These are phyloP conservation scores for Steromphala cineraria DNA, from an alignment of 2,888 invertebrate genomes.

Conservation along the genomic window DNA sequence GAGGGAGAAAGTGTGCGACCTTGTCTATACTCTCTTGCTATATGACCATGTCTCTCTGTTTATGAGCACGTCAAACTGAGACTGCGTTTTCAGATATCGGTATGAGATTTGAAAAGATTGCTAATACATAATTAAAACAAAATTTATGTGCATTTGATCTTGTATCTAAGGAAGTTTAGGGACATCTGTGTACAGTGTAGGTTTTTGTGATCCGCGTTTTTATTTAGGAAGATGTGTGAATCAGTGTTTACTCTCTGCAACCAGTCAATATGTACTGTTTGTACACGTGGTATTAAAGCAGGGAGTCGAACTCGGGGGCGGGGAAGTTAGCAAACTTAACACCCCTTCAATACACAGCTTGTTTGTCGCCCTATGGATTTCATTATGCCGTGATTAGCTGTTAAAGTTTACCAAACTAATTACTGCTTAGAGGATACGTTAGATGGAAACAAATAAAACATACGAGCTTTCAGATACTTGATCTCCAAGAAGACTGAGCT, in stretches of 20 bases:
- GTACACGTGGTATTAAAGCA: background rate
- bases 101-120: too few species aligned
- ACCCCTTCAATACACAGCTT: background rate
- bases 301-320: background rate
- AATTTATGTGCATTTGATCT: too few species aligned
- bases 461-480: background rate
- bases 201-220: background rate
- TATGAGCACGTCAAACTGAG: too few species aligned
- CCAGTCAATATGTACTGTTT: background rate
- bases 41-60: too few species aligned
- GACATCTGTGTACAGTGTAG: too few species aligned
- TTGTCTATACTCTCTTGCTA: too few species aligned
- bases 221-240: background rate
- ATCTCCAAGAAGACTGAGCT: background rate
- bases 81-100: too few species aligned
- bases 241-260: background rate
- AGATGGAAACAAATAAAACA: background rate
- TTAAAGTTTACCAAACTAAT: background rate
- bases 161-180: too few species aligned
- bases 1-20: too few species aligned
- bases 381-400: background rate
- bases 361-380: background rate
- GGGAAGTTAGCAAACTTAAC: background rate
- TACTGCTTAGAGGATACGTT: background rate
- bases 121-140: too few species aligned